Evolutionary conservation across 2,888 invertebrate genomes (phyloP).

Genomic region (Horisme vitalbata): DNA sequence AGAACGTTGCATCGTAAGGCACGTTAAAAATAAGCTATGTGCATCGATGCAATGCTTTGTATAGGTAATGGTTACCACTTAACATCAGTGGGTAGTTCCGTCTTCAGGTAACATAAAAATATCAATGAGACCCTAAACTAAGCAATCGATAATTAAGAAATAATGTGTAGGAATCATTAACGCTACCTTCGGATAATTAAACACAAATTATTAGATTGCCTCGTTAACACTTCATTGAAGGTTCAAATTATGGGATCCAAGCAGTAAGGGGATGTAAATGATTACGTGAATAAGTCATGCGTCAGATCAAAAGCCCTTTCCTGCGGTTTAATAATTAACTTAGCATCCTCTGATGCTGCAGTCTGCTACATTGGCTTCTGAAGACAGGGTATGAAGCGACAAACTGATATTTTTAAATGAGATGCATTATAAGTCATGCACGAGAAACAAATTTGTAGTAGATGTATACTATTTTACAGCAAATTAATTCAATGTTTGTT

Average conservation of each 20-base stretch:
- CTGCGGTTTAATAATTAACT: background rate
- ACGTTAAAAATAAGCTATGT: too few species aligned
- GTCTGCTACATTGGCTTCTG: background rate
- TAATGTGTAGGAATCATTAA: slow-evolving; percentile 7
- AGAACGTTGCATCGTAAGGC: too few species aligned
- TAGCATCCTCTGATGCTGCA: background rate
- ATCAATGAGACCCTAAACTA: background rate
- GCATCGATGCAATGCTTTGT: too few species aligned
- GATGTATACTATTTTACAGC: too few species aligned
- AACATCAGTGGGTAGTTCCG: too few species aligned
- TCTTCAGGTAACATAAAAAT: too few species aligned
- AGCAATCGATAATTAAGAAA: background rate
- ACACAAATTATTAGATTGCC: background rate
- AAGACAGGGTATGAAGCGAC: too few species aligned
- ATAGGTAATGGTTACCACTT: too few species aligned
- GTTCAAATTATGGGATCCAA: background rate
- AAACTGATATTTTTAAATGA: too few species aligned
- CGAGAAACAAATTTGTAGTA: too few species aligned
- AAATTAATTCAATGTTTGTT: too few species aligned
- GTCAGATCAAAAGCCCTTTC: background rate
- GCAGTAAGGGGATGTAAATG: background rate
- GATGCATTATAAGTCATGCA: too few species aligned
- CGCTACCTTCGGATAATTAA: slow-evolving; percentile 4
- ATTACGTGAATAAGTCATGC: slow-evolving; percentile 4
- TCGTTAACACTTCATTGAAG: background rate